A percentile compares a stretch with the other conserved stretches of the same genome.
These are phyloP conservation scores for Nebria brevicollis DNA, from an alignment of 2,888 invertebrate genomes.

Conservation along the genomic window DNA sequence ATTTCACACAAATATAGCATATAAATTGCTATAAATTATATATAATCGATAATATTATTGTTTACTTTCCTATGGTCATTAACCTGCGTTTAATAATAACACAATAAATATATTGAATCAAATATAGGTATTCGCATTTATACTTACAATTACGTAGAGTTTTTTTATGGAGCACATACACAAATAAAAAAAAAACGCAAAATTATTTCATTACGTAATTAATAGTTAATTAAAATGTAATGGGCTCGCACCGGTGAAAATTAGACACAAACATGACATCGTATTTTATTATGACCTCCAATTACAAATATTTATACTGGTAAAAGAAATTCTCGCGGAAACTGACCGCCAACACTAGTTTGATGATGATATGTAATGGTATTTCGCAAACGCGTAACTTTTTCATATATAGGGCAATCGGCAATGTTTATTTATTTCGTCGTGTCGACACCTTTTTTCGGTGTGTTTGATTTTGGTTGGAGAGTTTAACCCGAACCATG, in stretches of 20 bases:
- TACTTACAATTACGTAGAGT: not conserved
- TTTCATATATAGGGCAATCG: constrained; percentile 5
- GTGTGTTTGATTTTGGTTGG: constrained; percentile 30
- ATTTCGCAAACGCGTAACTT: not conserved
- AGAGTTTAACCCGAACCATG: constrained; percentile 11
- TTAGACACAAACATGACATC: not conserved
- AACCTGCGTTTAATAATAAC: no score
- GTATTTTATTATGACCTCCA: not conserved
- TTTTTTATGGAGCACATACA: not conserved
- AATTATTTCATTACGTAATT: not conserved
- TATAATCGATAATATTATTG: no score
- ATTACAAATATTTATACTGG: not conserved
- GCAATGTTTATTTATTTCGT: constrained; percentile 6
- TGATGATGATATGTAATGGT: not conserved
- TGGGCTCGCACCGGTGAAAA: not conserved
- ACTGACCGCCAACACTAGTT: not conserved
- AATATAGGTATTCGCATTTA: not conserved
- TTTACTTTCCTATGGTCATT: no score
- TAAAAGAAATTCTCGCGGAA: not conserved
- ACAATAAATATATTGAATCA: no score
- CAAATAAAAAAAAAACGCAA: not conserved
- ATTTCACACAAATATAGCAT: no score
- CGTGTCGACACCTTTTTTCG: not conserved
- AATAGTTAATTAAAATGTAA: not conserved
- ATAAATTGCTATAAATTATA: no score